phyloP scores from a whole-genome alignment of 2,888 invertebrate species.

The Arge pagana region DNA sequence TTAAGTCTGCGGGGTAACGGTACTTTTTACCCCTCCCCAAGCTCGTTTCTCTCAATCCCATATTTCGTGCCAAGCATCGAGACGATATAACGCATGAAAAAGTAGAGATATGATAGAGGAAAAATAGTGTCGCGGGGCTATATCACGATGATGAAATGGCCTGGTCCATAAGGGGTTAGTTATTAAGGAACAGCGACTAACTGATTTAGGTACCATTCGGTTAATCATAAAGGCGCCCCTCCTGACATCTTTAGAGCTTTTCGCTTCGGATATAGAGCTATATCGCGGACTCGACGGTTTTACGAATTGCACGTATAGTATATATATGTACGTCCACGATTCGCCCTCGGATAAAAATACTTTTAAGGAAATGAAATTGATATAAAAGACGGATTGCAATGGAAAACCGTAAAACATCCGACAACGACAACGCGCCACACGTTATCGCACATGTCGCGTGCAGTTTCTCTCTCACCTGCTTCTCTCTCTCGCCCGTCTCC shows the following conservation, averaged over 20 bases:
- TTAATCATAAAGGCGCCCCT: slow-evolving; percentile 35
- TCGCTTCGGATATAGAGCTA: slow-evolving; percentile 31
- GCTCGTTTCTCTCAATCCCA: too few relatives aligned
- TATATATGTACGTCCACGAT: slow-evolving; percentile 11
- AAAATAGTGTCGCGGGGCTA: slow-evolving; percentile 5
- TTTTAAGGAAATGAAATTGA: slow-evolving; percentile 45
- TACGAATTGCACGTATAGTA: slow-evolving; percentile 33
- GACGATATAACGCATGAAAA: too few relatives aligned
- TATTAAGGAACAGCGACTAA: slow-evolving; percentile 18
- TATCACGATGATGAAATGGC: slow-evolving; percentile 6
- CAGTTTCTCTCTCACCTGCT: not conserved
- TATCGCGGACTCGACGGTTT: slow-evolving; percentile 30
- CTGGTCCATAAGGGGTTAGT: slow-evolving; percentile 13
- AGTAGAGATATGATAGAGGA: too few relatives aligned
- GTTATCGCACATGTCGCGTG: slow-evolving; percentile 16
- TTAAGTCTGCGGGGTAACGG: too few relatives aligned
- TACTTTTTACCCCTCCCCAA: too few relatives aligned
- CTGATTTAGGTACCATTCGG: slow-evolving; percentile 19
- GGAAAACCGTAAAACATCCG: slow-evolving; percentile 32
- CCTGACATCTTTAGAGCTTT: slow-evolving; percentile 18
- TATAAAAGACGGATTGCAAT: slow-evolving; percentile 37
- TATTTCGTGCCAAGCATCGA: too few relatives aligned
- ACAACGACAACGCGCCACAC: slow-evolving; percentile 15
- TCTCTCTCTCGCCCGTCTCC: not conserved
- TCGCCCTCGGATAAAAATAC: slow-evolving; percentile 38